These are phyloP conservation scores for Coracias cyanogaster DNA, from an alignment of 2,797 vertebrate genomes.

Conservation along the genomic window DNA sequence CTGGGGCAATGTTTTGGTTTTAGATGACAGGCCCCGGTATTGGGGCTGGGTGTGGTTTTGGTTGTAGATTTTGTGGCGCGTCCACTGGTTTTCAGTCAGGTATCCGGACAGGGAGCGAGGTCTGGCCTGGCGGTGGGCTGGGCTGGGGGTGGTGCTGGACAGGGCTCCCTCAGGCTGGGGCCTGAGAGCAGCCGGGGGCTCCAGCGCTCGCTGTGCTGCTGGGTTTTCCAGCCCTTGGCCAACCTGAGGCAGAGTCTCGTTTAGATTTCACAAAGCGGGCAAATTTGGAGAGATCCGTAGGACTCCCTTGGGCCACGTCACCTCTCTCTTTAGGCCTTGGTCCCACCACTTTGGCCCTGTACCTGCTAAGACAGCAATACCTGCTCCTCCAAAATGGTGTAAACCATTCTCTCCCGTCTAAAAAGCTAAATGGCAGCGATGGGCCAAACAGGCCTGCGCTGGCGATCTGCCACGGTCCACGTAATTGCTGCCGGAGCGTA, in stretches of 20 bases:
- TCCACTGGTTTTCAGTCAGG: neutral
- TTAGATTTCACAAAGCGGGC: neutral
- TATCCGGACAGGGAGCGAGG: neutral
- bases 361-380: neutral
- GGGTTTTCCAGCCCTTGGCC: neutral
- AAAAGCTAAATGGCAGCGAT: neutral
- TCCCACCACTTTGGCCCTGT: fast-evolving
- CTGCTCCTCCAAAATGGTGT: neutral
- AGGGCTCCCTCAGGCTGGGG: neutral
- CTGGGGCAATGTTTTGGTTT: conserved; percentile 5
- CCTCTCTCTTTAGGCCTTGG: neutral
- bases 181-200: neutral
- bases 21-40: neutral
- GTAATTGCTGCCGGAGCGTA: neutral
- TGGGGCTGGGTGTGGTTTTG: neutral
- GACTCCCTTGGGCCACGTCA: neutral
- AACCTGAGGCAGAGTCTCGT: fast-evolving
- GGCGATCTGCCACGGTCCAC: neutral
- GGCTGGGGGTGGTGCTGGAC: neutral
- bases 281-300: neutral
- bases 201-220: fast-evolving
- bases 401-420: neutral
- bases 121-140: neutral
- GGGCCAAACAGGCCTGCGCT: neutral
- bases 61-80: neutral